Evolutionary conservation across 2,797 vertebrate genomes (phyloP), one percentile per base, ranked within the genome.

Genomic region (Ispidina picta): DNA sequence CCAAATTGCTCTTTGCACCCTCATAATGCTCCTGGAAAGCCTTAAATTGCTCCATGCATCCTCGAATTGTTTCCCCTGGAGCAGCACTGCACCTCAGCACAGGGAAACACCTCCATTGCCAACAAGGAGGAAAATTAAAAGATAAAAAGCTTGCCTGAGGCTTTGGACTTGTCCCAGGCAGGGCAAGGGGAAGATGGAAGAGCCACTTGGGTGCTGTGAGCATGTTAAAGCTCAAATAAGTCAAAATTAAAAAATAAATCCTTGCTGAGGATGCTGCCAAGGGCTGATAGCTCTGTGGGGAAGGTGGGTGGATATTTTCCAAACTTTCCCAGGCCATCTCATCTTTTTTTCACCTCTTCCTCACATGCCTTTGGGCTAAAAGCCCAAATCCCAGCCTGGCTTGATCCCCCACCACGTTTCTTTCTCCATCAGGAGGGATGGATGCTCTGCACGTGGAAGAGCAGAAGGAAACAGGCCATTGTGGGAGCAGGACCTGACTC

Each of bases 391-490:
- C 54, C 58, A 49, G 6, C 49, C 39, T 20, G 19, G 29, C 5
- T 41, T 52, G 55, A 76, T 9, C 35, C 31, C 43, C 23, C 9
- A 1, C 12, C 12, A 4, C 3, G 1, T 52, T 48, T 52, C 29
- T 21, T 9, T 9, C 43, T 43, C 54, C 48, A n/a, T 28, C 9
- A n/a, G 25, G 15, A 35, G 37, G 37, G 37, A 39, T 39, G 37
- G 37, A 39, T 39, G 25, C 18, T 11, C 43, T 0, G 3, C 6
- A 3, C 1, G 1, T 9, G 46, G 33, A 23, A 15, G 6, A 43
- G 48, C 41, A 2, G 1, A 44, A 44, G n/a, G n/a, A 22, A 48
- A 29, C 0, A 2, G 21, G 31, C 26, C 3, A 5, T 56, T 56
- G 37, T 7, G 62, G 37, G 59, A 26, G 37, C 49, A 44, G 52